A percentile compares a stretch with the other conserved stretches of the same genome.
phyloP scores from a whole-genome alignment of 2,888 invertebrate genomes.

The Aleiodes alternator region DNA sequence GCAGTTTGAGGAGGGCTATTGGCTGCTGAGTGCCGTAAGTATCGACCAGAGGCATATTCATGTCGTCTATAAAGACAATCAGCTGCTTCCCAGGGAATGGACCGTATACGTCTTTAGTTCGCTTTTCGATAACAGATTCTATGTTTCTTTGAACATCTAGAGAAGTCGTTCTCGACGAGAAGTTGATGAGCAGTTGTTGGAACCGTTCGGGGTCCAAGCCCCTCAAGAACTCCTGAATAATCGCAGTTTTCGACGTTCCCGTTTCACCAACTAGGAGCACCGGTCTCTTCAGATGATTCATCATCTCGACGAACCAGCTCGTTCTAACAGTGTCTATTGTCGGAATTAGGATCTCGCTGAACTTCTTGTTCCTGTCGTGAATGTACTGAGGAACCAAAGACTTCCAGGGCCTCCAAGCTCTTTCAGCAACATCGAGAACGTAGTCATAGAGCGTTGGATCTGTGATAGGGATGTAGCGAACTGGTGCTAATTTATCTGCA shows the following conservation, averaged over 20 bases:
- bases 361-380: slow-evolving; percentile 83
- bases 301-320: slow-evolving; percentile 86
- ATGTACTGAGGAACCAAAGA: slow-evolving; percentile 86
- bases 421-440: slow-evolving; percentile 81
- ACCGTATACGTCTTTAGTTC: slow-evolving; percentile 92
- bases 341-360: slow-evolving; percentile 91
- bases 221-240: slow-evolving; percentile 87
- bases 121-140: slow-evolving; percentile 91
- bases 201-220: slow-evolving; percentile 82
- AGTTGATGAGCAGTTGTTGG: slow-evolving; percentile 90
- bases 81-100: slow-evolving; percentile 93
- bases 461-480: slow-evolving; percentile 83
- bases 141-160: slow-evolving; percentile 92
- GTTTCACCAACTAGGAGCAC: slow-evolving; percentile 92
- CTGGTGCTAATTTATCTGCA: slow-evolving; percentile 80
- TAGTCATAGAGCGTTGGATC: slow-evolving; percentile 89
- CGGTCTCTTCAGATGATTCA: slow-evolving; percentile 87
- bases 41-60: slow-evolving; percentile 95
- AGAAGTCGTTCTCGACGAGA: slow-evolving; percentile 93
- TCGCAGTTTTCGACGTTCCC: slow-evolving; percentile 95
- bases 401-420: slow-evolving; percentile 90
- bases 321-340: slow-evolving; percentile 91
- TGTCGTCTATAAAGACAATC: slow-evolving; percentile 93
- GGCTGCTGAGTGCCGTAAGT: slow-evolving; percentile 96
- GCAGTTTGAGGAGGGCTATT: slow-evolving; percentile 90